Base-by-base conservation (phyloP, 2,888 invertebrate genomes). In the Itoplectis maculator region DNA sequence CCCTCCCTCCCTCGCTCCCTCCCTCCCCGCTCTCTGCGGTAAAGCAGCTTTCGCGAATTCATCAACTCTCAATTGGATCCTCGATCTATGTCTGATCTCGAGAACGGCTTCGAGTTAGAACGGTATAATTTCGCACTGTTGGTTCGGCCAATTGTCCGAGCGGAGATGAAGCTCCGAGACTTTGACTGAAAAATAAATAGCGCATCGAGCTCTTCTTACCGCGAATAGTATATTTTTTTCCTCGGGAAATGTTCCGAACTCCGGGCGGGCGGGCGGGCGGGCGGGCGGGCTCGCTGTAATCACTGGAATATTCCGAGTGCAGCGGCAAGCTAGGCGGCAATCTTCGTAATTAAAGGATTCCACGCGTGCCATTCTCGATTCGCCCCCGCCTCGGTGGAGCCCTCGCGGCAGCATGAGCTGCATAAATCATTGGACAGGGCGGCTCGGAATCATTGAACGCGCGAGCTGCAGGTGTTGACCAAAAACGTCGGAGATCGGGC, bases 301-400 rank as follows among this genome's bases (percentile, higher is more conserved):
- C 56, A 42, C 54, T 23, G 42, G 51, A 70, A 70, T 70, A 70
- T 70, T 54, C 40, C 68, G 59, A 54, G 61, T 65, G 77, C 20
- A 42, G 69, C 20, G 51, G 69, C 51, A 56, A 54, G 37, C 54
- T 65, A 7, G 40, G 61, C 37, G 37, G 83, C 83, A 81, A 83
- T 83, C 78, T 83, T 83, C 81, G 83, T 83, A 83, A 83, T 83
- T 83, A 83, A 78, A 81, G 83, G 83, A 83, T 83, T 83, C 83
- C 83, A 70, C 72, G 77, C 83, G 83, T 83, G 77, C 83, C 80
- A 40, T 23, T 70, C 70, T 70, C 70, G 56, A 54, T 56, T 70
- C 54, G 23, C 69, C 20, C 69, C 23, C 23, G 54, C 29, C 56
- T 23, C 40, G 37, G 61, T n/a, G n/a, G n/a, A n/a, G n/a, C n/a